phyloP scores from a whole-genome alignment of 2,797 vertebrate species.

The Ciconia nigra region DNA sequence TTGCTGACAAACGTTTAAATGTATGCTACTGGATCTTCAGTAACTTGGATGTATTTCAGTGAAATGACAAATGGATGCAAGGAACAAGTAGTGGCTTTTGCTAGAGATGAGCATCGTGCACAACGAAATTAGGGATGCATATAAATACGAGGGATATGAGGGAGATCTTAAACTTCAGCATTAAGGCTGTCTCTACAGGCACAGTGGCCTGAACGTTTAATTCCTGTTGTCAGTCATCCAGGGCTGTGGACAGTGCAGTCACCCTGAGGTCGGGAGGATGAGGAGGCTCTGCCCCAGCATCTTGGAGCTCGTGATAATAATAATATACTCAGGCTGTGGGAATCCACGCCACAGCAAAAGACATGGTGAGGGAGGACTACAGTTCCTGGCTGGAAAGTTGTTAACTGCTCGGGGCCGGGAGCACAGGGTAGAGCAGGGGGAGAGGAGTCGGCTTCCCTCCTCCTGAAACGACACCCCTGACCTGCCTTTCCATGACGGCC shows the following conservation, averaged over 20 bases:
- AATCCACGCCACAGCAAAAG: not conserved
- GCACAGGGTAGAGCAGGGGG: fast-evolving
- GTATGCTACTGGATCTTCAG: not conserved
- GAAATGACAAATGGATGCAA: not conserved
- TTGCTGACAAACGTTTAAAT: not conserved
- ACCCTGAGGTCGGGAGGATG: too few species aligned
- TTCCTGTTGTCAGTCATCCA: not conserved
- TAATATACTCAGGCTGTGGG: not conserved
- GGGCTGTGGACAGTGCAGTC: not conserved
- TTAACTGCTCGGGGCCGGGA: not conserved
- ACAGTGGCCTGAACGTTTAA: not conserved
- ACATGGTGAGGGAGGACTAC: not conserved
- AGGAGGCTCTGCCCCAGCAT: not conserved
- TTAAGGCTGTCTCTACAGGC: not conserved
- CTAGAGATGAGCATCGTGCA: not conserved
- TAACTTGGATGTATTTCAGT: not conserved
- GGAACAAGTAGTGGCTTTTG: not conserved
- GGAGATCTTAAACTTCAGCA: not conserved
- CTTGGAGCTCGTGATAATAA: not conserved
- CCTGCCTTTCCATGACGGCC: too few species aligned
- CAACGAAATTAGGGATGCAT: not conserved
- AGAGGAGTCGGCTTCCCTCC: not conserved
- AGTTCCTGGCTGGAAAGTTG: not conserved
- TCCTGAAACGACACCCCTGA: fast-evolving
- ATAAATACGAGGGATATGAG: too few species aligned